Base-by-base conservation (phyloP, 2,113 vertebrate genomes). In the Perccottus glenii region DNA sequence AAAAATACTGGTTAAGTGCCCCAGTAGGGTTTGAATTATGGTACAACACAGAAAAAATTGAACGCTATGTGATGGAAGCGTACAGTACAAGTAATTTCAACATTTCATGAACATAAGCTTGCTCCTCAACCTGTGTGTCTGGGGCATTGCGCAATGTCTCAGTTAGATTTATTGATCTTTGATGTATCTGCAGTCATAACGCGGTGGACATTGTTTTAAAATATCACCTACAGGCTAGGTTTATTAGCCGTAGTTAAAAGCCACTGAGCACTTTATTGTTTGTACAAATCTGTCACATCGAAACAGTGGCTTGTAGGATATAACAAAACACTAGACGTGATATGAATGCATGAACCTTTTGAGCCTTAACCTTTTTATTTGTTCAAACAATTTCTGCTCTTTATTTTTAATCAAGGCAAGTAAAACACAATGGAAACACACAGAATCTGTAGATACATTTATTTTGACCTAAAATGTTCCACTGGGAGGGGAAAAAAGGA, bases 221-320 rank as follows among this genome's bases (percentile, higher is more conserved):
- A 44, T 57, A 75, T 71, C 74, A 84, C 82, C 87, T 55, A 58
- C 47, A 2, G 32, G 11, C 71, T 55, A 63, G 58, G 67, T 67
- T 84, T 57, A 85, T 60, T 44, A 50, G 63, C 71, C 64, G 9
- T 42, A 40, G 51, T 83, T 87, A 84, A 85, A 83, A 81, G 75
- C 62, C 59, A 53, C 53, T 4, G 44, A 77, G 75, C 82, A 83
- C 81, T 91, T 83, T 59, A 82, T 83, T 5, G 48, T 68, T 67
- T 79, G 74, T 16, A 78, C 70, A 74, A 87, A 89, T 70, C 59
- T 70, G 65, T 60, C 72, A 76, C 60, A 43, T 36, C 73, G 50
- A 61, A 60, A 50, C 57, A 55, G 63, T 67, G 43, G 70, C 72
- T 64, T 79, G 47, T 15, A 70, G 49, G 50, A 75, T 58, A 79